Percentiles rank a stretch among this genome's conserved stretches.
Evolutionary conservation across 1,140 invertebrate species (phyloP).

Genomic region (Drosophila cardini): DNA sequence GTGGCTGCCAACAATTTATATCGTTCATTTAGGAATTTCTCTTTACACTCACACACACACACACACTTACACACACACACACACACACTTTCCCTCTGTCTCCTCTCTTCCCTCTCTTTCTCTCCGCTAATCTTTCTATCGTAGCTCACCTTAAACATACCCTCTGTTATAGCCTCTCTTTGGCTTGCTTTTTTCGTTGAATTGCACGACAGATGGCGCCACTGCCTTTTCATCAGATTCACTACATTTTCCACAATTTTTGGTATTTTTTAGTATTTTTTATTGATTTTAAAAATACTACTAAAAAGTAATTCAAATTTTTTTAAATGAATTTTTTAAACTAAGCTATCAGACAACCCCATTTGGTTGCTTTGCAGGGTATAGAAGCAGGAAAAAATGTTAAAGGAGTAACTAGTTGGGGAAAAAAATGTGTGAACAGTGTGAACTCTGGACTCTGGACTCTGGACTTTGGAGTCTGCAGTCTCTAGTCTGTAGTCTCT

Average conservation of each 20-base stretch:
- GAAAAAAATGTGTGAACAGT: conserved; percentile 17
- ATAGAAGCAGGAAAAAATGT: not conserved
- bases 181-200: not conserved
- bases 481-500: not conserved
- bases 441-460: not conserved
- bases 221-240: not conserved
- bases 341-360: not conserved
- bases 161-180: not conserved
- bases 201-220: not conserved
- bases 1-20: conserved; percentile 83
- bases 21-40: conserved; percentile 82
- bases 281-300: no score
- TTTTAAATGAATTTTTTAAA: no score
- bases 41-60: conserved; percentile 32
- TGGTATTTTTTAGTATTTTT: not conserved
- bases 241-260: no score
- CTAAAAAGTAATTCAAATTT: no score
- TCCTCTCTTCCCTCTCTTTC: not conserved
- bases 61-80: conserved; percentile 37
- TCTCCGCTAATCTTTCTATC: not conserved
- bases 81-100: conserved; percentile 12
- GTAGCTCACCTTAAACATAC: not conserved
- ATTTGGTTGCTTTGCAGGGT: not conserved
- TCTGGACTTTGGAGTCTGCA: not conserved
- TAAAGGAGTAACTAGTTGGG: conserved; percentile 9